Evolutionary conservation across 2,113 vertebrate genomes (phyloP).

Genomic region (Crotalus tigris): DNA sequence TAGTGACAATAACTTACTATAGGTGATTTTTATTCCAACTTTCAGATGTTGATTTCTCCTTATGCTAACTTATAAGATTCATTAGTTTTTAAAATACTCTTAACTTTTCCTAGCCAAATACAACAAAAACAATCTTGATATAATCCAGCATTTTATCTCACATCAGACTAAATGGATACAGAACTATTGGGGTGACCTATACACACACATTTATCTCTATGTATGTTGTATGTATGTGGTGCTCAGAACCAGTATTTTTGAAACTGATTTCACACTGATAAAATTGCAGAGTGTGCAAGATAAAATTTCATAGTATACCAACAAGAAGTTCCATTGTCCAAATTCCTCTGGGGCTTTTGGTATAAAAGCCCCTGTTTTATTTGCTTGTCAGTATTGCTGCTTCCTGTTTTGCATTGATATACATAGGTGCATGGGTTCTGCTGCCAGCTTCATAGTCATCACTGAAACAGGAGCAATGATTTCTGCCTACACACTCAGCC

Average conservation of each 20-base stretch:
- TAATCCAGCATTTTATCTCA: not conserved
- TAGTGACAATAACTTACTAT: not conserved
- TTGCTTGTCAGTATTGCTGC: not conserved
- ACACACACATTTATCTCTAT: not conserved
- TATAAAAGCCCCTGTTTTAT: not conserved
- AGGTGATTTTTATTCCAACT: not conserved
- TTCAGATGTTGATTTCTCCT: not conserved
- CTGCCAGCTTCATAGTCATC: not conserved
- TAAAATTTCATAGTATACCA: not conserved
- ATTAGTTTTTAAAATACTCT: not conserved
- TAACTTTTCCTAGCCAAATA: not conserved
- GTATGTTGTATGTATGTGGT: not conserved
- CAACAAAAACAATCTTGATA: not conserved
- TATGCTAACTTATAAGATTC: not conserved
- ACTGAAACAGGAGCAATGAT: slow-evolving; percentile 19
- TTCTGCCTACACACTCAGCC: not conserved
- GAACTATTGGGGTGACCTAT: not conserved
- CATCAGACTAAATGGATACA: not conserved
- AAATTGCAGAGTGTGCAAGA: not conserved
- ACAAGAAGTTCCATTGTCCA: not conserved
- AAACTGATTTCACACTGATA: not conserved
- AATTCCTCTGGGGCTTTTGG: not conserved
- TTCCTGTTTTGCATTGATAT: slow-evolving; percentile 21
- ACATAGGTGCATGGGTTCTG: not conserved
- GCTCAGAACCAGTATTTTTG: not conserved